Percentiles rank a stretch among this genome's conserved stretches.
Conservation (phyloP, 2,113 vertebrate species). For the Neomonachus schauinslandi region DNA sequence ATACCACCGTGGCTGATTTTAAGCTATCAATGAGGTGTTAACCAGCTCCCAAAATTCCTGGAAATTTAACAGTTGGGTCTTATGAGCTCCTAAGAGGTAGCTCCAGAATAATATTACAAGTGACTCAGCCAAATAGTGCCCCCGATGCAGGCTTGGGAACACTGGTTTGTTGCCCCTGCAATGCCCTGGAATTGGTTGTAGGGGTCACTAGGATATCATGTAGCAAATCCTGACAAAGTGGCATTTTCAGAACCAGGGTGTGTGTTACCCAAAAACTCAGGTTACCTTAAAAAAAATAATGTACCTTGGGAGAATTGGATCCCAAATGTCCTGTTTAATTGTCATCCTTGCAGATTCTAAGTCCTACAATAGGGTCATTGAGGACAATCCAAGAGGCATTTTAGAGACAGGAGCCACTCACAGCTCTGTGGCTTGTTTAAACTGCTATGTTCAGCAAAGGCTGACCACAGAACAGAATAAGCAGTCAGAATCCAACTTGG, state of each 20-base stretch:
- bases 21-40: background rate
- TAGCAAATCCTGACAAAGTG: background rate
- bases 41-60: background rate
- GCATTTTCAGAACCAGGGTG: background rate
- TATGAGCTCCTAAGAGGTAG: background rate
- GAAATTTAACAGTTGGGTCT: background rate
- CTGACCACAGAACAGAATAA: conserved; percentile 57
- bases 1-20: background rate
- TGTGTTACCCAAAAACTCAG: background rate
- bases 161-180: background rate
- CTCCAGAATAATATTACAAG: background rate
- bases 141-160: background rate
- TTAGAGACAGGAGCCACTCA: background rate
- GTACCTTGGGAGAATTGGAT: background rate
- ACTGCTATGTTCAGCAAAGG: conserved; percentile 43
- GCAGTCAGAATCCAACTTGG: background rate
- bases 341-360: background rate
- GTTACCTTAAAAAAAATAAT: background rate
- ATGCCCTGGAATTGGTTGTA: background rate
- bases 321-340: background rate
- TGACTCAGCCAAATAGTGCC: background rate
- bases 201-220: background rate
- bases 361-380: background rate
- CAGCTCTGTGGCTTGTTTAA: conserved; percentile 31
- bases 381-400: conserved; percentile 40